Percentiles rank a stretch among this genome's conserved stretches.
phyloP scores from a whole-genome alignment of 2,113 vertebrate species.

The Castor canadensis region DNA sequence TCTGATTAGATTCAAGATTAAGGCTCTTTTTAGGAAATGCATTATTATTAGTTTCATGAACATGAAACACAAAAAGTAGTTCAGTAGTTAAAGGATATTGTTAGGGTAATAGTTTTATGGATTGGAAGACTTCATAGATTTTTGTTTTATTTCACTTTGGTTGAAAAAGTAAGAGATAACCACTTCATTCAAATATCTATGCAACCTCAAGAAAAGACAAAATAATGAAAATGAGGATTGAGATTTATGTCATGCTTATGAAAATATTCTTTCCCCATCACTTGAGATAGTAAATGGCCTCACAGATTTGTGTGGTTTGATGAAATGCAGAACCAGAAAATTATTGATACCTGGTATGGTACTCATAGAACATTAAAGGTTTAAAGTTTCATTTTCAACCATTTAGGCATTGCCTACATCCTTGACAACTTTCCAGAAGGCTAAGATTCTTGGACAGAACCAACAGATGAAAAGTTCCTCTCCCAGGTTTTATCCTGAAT shows the following conservation, averaged over 20 bases:
- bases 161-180: neutral
- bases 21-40: neutral
- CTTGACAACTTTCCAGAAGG: neutral
- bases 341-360: neutral
- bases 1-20: neutral
- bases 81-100: neutral
- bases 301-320: neutral
- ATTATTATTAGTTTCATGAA: conserved; percentile 25
- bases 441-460: neutral
- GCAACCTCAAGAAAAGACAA: conserved; percentile 8
- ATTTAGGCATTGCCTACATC: neutral
- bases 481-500: neutral
- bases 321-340: neutral
- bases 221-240: neutral
- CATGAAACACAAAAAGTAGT: neutral
- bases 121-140: neutral
- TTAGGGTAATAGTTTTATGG: neutral
- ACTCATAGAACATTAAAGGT: neutral
- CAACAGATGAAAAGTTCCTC: neutral
- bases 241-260: neutral
- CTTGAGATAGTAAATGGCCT: conserved; percentile 17
- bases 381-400: neutral
- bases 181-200: neutral
- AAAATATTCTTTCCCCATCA: neutral
- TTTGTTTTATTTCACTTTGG: neutral